These are phyloP conservation scores for Salarias fasciatus DNA, from an alignment of 2,797 vertebrate species.

Conservation along the genomic window DNA sequence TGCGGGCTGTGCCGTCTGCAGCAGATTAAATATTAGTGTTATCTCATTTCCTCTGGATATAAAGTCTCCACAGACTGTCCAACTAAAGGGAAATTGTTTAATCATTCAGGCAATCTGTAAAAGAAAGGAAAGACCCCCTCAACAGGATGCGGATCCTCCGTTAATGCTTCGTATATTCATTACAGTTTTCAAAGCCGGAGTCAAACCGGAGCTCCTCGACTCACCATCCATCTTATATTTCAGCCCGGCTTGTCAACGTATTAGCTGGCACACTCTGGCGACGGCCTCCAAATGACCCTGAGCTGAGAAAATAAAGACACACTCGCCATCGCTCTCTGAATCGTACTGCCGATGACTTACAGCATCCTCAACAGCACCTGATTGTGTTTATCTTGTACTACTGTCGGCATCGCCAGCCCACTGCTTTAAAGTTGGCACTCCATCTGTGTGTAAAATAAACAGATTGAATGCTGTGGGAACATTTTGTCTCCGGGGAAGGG, in stretches of 20 bases:
- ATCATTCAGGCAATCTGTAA: slow-evolving; percentile 60
- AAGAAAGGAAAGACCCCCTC: slow-evolving; percentile 24
- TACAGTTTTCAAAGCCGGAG: slow-evolving; percentile 23
- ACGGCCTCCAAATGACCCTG: slow-evolving; percentile 15
- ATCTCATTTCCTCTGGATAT: slow-evolving; percentile 72
- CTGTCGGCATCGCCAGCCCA: no score
- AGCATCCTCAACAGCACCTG: slow-evolving; percentile 25
- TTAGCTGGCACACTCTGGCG: slow-evolving; percentile 37
- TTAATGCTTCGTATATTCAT: slow-evolving; percentile 38
- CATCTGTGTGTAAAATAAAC: slow-evolving; percentile 28
- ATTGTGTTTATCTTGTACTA: slow-evolving; percentile 20
- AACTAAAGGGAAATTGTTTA: slow-evolving; percentile 59
- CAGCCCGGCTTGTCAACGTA: slow-evolving; percentile 20
- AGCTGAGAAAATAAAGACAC: slow-evolving; percentile 37
- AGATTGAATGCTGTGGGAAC: slow-evolving; percentile 50
- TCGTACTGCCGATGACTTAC: slow-evolving; percentile 27
- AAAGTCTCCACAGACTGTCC: slow-evolving; percentile 57
- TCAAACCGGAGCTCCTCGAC: slow-evolving; percentile 6
- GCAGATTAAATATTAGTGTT: slow-evolving; percentile 77
- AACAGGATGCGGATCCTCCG: slow-evolving; percentile 25
- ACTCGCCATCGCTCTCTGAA: slow-evolving; percentile 9
- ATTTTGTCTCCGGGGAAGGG: slow-evolving; percentile 49
- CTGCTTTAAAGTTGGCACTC: neutral
- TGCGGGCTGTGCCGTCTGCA: slow-evolving; percentile 60
- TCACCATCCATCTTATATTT: slow-evolving; percentile 23